Evolutionary conservation across 2,888 invertebrate genomes (phyloP).

Genomic region (Masnerella sp.): DNA sequence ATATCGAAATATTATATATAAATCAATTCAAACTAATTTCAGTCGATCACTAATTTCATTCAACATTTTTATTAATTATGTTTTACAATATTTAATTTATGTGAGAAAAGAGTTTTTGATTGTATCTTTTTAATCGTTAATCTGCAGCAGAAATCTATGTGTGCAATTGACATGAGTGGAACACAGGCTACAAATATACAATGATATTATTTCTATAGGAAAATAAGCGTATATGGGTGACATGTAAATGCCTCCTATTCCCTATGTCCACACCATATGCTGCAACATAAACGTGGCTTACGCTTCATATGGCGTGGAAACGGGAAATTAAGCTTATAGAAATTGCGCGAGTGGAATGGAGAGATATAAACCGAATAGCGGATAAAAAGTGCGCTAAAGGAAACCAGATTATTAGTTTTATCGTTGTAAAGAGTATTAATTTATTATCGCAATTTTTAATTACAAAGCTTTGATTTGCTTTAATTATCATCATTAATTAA

Average conservation of each 20-base stretch:
- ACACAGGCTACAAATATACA: constrained; percentile 1
- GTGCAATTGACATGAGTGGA: background rate
- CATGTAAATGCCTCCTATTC: constrained; percentile 25
- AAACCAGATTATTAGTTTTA: constrained; percentile 16
- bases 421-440: background rate
- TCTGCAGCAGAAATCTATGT: no score
- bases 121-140: no score
- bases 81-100: no score
- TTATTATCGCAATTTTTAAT: background rate
- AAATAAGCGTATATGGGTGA: constrained; percentile 16
- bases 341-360: constrained; percentile 7
- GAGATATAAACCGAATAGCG: background rate
- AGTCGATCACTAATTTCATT: no score
- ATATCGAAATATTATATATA: no score
- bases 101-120: no score
- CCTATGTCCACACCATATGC: constrained; percentile 34
- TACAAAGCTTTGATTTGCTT: no score
- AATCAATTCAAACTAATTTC: no score
- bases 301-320: constrained; percentile 15
- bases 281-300: constrained; percentile 20
- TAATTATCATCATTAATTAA: no score
- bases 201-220: constrained; percentile 14
- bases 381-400: constrained; percentile 2
- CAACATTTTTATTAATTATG: no score
- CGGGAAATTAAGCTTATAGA: constrained; percentile 27